Conservation (phyloP, 2,113 vertebrate genomes). For the Paratilapia polleni region DNA sequence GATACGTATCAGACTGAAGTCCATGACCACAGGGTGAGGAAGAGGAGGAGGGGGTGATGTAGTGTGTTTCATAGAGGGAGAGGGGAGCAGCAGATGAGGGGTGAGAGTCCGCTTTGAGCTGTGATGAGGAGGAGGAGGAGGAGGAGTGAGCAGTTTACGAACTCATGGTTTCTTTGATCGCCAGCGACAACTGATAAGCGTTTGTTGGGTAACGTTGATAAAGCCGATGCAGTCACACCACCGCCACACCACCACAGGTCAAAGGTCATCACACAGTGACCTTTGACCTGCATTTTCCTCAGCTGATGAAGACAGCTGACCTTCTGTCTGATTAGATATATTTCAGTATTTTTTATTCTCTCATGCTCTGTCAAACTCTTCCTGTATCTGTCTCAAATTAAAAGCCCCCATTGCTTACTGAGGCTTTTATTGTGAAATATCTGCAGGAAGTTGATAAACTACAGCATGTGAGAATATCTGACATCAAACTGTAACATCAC, state of each 20-base stretch:
- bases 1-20: neutral
- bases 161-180: neutral
- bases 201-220: neutral
- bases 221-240: too few species aligned
- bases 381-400: neutral
- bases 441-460: too few species aligned
- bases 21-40: neutral
- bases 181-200: neutral
- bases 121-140: neutral
- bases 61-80: neutral
- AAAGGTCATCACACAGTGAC: neutral
- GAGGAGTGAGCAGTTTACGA: neutral
- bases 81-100: neutral
- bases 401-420: neutral
- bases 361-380: neutral
- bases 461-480: too few species aligned
- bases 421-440: neutral
- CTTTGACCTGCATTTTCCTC: neutral
- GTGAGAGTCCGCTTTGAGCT: neutral
- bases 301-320: neutral
- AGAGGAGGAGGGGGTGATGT: neutral
- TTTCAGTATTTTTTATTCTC: neutral
- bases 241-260: neutral
- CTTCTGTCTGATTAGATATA: neutral
- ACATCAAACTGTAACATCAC: too few species aligned